Evolutionary conservation across 1,140 invertebrate genomes (phyloP), one percentile per base, ranked within the genome.

Genomic region (Scaptomyza pallida): DNA sequence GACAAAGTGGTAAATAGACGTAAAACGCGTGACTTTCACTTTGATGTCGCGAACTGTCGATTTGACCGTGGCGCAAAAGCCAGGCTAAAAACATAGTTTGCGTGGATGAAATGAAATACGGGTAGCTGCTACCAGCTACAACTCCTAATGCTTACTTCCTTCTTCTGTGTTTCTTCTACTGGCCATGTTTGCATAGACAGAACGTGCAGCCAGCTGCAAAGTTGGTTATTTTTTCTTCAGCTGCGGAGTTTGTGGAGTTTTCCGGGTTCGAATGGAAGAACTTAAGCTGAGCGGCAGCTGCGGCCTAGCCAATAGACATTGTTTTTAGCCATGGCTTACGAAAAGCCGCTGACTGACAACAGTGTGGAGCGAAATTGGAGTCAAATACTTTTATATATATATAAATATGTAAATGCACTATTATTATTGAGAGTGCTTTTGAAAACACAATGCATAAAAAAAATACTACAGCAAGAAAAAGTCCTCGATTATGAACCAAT

Each of bases 11-110:
- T 68, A 83, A 83, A 82, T 68, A 82, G 71, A 82, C 62, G 75
- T 62, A 83, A 82, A 75, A 83, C 57, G 78, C 79, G 79, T 82
- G 79, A 82, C 79, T 82, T 82, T 82, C 79, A 82, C 79, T 82
- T 82, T 82, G 79, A 82, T 82, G 75, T 82, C 48, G 51, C 59
- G 44, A 23, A 30, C 62, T 23, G 37, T 45, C 63, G 54, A 47
- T 56, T 64, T 64, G 63, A 59, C 63, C 62, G 43, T 57, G 52
- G 26, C 16, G 52, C 21, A 41, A 67, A 57, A 59, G 64, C 64
- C 47, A 35, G 21, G 47, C 37, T 21, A 68, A 51, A 26, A 37
- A 21, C 1, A 30, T 57, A 72, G 60, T 73, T 64, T 33, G 56
- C 44, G 43, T 52, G n/a, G n/a, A n/a, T 52, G 40, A 56, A 60